phyloP scores from a whole-genome alignment of 2,797 vertebrate genomes.

The Eidolon dupreanum region DNA sequence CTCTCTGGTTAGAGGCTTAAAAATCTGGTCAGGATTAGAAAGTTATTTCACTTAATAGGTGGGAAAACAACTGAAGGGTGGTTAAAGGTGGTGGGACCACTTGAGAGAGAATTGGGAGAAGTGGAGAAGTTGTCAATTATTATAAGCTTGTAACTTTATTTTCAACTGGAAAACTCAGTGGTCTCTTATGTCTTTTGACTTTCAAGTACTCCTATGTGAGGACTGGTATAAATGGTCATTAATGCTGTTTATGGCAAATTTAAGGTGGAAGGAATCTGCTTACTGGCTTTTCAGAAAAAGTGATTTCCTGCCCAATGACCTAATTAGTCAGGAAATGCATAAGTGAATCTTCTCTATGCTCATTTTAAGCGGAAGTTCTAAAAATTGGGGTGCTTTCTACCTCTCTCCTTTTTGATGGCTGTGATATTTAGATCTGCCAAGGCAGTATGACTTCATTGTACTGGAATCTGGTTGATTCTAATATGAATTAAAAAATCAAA shows the following conservation, averaged over 20 bases:
- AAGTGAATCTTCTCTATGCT: slow-evolving; percentile 37
- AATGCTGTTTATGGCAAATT: slow-evolving; percentile 49
- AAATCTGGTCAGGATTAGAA: slow-evolving; percentile 8
- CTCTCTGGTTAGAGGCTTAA: neutral
- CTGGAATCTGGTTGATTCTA: slow-evolving; percentile 58
- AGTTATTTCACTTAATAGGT: neutral
- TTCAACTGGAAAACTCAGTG: slow-evolving; percentile 44
- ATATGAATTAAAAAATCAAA: slow-evolving; percentile 52
- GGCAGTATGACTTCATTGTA: slow-evolving; percentile 53
- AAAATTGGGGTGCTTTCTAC: slow-evolving; percentile 28
- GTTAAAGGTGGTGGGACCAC: neutral
- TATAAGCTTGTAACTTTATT: slow-evolving; percentile 24
- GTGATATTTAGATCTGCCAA: slow-evolving; percentile 45
- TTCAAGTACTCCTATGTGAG: neutral
- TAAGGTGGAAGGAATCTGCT: slow-evolving; percentile 48
- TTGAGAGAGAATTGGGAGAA: neutral
- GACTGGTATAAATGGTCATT: neutral
- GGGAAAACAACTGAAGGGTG: neutral
- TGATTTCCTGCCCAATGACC: slow-evolving; percentile 68
- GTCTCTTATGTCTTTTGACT: neutral
- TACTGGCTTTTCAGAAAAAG: slow-evolving; percentile 69
- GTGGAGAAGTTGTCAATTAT: neutral
- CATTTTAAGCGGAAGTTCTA: slow-evolving; percentile 16
- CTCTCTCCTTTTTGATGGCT: slow-evolving; percentile 27
- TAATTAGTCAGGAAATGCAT: slow-evolving; percentile 70